These are phyloP conservation scores for Drosophila sulfurigaster DNA, from an alignment of 1,140 invertebrate species.

Conservation along the genomic window DNA sequence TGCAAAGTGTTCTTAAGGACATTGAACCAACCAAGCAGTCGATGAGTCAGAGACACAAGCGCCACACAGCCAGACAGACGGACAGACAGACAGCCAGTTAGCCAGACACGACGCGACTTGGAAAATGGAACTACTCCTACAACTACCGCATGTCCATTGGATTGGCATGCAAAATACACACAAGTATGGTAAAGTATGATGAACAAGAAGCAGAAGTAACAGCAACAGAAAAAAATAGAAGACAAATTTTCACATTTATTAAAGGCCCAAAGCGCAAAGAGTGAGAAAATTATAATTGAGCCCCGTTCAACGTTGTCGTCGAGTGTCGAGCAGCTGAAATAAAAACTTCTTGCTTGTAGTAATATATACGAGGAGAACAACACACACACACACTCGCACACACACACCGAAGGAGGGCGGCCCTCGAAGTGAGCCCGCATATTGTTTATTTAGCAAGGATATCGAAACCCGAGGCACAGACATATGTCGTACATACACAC, in stretches of 20 bases:
- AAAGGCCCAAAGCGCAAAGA: conserved; percentile 32
- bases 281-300: conserved; percentile 58
- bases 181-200: conserved; percentile 25
- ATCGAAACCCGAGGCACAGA: conserved; percentile 44
- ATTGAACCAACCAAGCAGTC: conserved; percentile 37
- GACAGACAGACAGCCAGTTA: too few species aligned
- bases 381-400: not conserved
- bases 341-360: conserved; percentile 30
- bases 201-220: conserved; percentile 3
- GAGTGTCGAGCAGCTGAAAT: conserved; percentile 41
- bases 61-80: not conserved
- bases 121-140: conserved; percentile 35
- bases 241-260: conserved; percentile 52
- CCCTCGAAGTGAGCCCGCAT: conserved; percentile 45
- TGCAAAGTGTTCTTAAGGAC: conserved; percentile 39
- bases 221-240: conserved; percentile 16
- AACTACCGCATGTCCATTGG: conserved; percentile 42
- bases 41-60: conserved; percentile 39
- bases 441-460: conserved; percentile 62
- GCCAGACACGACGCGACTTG: conserved; percentile 31
- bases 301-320: conserved; percentile 22
- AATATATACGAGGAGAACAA: not conserved
- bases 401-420: not conserved
- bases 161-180: conserved; percentile 40
- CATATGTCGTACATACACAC: conserved; percentile 26